Base-by-base conservation (phyloP, 2,113 vertebrate genomes). In the Dipodomys spectabilis region DNA sequence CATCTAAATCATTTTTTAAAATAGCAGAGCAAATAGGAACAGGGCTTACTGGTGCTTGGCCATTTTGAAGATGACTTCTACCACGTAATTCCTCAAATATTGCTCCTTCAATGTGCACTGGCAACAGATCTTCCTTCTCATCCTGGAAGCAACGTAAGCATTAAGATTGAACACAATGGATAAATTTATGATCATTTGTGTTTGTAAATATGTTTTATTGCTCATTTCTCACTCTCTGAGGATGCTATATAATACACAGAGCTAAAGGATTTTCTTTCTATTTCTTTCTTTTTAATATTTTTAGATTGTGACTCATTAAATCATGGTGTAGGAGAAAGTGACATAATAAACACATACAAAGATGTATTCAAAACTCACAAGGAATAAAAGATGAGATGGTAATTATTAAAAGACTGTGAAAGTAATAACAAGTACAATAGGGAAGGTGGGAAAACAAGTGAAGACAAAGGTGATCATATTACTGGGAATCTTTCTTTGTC, bases 1-100 rank as follows among this genome's bases (percentile, higher is more conserved):
- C 87, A 35, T 79, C 85, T 65, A 95, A 96, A 94, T 95, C 75
- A 88, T 93, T 53, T 39, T 93, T 39, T 75, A 95, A 92, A 94
- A 82, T 62, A 94, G 77, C 57, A 94, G 79, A 92, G 82, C 65
- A 95, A 90, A 95, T 85, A 95, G 71, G 30, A 57, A 57, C 16
- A 93, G 62, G 23, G 84, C 60, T 67, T 83, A 83, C 69, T 68
- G 60, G 9, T 84, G 73, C 60, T 23, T 95, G 74, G 22, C 57
- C n/a, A 45, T 84, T 15, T 45, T 93, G 49, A 32, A 39, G 3
- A 44, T 60, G 44, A 82, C 30, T 77, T 25, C 68, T 35, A 39
- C 75, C 12, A 13, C 60, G 32, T 81, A 96, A 95, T 93, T 80
- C 78, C 30, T n/a, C 0, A 90, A 86, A 88, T 77, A 94, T 60